phyloP scores from a whole-genome alignment of 2,888 invertebrate genomes.

The Drosophila phalerata region DNA sequence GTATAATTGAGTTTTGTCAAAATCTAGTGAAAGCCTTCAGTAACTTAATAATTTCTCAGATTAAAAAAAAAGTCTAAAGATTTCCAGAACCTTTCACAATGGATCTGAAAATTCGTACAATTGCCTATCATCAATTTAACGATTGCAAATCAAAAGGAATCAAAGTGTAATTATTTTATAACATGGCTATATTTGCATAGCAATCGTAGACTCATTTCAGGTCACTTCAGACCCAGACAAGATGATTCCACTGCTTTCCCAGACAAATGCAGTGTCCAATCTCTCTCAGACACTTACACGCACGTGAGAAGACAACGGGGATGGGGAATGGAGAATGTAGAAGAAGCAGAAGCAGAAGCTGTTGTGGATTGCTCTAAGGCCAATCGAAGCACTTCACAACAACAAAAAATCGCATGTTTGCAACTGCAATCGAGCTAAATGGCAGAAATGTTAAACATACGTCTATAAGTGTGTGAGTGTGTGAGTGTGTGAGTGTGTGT shows the following conservation, averaged over 20 bases:
- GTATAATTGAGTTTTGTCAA: too few relatives aligned
- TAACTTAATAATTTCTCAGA: too few relatives aligned
- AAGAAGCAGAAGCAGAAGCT: conserved; percentile 33
- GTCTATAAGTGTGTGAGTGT: conserved; percentile 49
- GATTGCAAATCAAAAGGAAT: conserved; percentile 36
- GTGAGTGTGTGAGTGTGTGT: conserved; percentile 20
- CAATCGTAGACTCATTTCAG: conserved; percentile 35
- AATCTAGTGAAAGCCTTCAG: too few relatives aligned
- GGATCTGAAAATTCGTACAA: neutral
- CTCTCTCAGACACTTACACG: conserved; percentile 49
- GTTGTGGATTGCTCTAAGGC: conserved; percentile 47
- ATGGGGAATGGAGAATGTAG: neutral
- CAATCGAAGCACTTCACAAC: conserved; percentile 79
- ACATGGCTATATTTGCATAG: conserved; percentile 68
- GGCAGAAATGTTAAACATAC: conserved; percentile 78
- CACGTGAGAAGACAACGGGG: conserved; percentile 37
- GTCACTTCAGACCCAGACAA: conserved; percentile 19
- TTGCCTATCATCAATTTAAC: conserved; percentile 23
- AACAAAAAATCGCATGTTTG: conserved; percentile 77
- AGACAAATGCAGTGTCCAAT: conserved; percentile 20
- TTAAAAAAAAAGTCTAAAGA: neutral
- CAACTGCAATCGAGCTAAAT: conserved; percentile 81
- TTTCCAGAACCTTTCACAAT: neutral
- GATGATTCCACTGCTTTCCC: conserved; percentile 53
- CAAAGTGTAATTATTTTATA: conserved; percentile 69